Evolutionary conservation across 2,797 vertebrate species (phyloP).

Genomic region (Sternarchorhynchus goeldii): DNA sequence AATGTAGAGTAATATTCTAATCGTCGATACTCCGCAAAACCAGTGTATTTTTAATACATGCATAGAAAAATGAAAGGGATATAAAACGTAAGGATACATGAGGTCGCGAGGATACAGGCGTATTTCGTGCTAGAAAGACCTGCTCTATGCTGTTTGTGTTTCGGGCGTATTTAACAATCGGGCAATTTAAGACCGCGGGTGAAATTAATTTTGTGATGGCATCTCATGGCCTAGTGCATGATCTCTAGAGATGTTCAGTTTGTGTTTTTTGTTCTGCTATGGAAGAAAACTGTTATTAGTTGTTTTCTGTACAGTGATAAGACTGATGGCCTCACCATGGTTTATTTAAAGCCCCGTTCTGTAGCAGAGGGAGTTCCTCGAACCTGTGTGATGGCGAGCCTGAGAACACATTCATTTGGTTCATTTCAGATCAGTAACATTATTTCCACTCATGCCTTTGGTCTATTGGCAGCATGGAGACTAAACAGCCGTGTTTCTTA

Average conservation of each 20-base stretch:
- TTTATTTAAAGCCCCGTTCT: not conserved
- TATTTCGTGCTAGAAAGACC: too few species aligned
- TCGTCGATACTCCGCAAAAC: too few species aligned
- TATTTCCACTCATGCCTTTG: too few species aligned
- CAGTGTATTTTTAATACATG: too few species aligned
- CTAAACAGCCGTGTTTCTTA: not conserved
- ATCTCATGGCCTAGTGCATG: not conserved
- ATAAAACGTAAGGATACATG: too few species aligned
- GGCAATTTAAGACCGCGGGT: conserved; percentile 62
- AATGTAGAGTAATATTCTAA: too few species aligned
- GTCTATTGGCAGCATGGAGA: too few species aligned
- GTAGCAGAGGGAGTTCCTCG: not conserved
- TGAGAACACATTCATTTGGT: not conserved
- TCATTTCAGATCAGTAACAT: not conserved
- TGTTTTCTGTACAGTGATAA: not conserved
- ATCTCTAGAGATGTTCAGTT: too few species aligned
- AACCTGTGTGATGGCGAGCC: not conserved
- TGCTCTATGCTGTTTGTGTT: conserved; percentile 16
- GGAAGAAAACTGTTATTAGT: not conserved
- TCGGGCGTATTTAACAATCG: too few species aligned
- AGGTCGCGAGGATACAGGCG: too few species aligned
- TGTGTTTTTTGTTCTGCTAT: not conserved
- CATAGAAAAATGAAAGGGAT: too few species aligned
- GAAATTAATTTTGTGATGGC: conserved; percentile 63
- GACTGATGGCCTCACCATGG: not conserved